Base-by-base conservation (phyloP, 2,888 invertebrate genomes). In the Hemaris fuciformis region DNA sequence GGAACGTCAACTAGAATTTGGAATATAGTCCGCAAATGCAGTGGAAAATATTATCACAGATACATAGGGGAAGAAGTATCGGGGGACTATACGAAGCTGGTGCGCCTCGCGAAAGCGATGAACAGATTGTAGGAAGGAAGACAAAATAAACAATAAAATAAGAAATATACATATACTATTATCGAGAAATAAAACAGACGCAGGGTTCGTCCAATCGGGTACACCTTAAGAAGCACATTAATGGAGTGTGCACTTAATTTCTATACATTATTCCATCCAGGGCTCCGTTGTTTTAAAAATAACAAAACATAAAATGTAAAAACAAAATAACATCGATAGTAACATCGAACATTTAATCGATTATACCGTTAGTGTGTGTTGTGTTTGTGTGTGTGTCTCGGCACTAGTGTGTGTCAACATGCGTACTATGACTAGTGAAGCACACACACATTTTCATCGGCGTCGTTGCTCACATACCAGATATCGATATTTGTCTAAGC, bases 391-490 rank as follows among this genome's bases (percentile, higher is more conserved):
- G 76, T 81, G 74, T 82, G 66, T 70, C 68, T 68, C 78, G 76
- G 75, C 77, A 80, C 79, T 77, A 74, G 79, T 81, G 84, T 85
- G 72, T 72, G 72, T 81, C 72, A 72, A 74, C 89, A 90, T 90
- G 90, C 90, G 79, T 77, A 65, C 80, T 84, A 79, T 80, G 73
- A 76, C 88, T 86, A 88, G 69, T 79, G 73, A 90, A 90, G 89
- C 90, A 89, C 91, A 91, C 83, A 86, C 80, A 85, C 68, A 60
- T 69, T 77, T 69, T 73, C 76, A 79, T 77, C 79, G 78, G 82
- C 85, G 84, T 79, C 79, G 85, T 88, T 74, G 92, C 92, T 92
- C 92, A 92, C 92, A 91, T 92, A 92, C 92, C 91, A 91, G 91
- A 90, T 85, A 71, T 79, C 72, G 68, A 76, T 65, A 71, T 73